Evolutionary conservation across 2,888 invertebrate species (phyloP).

Genomic region (Nomada fucata): DNA sequence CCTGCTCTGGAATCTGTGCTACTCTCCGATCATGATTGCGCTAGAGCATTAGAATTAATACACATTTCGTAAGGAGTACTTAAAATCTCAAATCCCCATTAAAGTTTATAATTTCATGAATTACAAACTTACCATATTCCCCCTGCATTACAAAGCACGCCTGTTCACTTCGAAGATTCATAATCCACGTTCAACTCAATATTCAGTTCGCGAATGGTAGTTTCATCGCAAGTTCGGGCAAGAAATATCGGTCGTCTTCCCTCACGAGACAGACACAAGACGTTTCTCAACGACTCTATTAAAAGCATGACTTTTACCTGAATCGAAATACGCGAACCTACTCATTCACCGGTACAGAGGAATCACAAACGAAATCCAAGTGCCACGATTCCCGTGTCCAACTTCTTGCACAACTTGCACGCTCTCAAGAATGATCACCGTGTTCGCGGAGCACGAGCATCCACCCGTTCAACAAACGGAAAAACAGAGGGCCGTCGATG

Average conservation of each 20-base stretch:
- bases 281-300: not conserved
- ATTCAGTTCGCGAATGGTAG: too few species aligned
- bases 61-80: too few species aligned
- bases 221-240: not conserved
- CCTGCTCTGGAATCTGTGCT: too few species aligned
- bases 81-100: too few species aligned
- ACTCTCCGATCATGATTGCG: too few species aligned
- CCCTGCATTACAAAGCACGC: too few species aligned
- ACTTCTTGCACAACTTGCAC: slow-evolving; percentile 29
- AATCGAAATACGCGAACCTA: slow-evolving; percentile 49
- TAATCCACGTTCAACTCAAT: too few species aligned
- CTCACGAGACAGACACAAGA: not conserved
- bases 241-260: not conserved
- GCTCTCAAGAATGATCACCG: slow-evolving; percentile 65
- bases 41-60: too few species aligned
- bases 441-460: slow-evolving; percentile 26
- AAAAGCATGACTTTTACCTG: not conserved
- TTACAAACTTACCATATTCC: too few species aligned
- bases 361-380: slow-evolving; percentile 22
- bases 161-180: too few species aligned
- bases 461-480: slow-evolving; percentile 44
- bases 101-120: too few species aligned
- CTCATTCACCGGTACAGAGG: slow-evolving; percentile 10
- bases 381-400: slow-evolving; percentile 12
- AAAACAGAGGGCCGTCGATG: slow-evolving; percentile 64